A percentile compares a stretch with the other conserved stretches of the same genome.
phyloP scores from a whole-genome alignment of 2,113 vertebrate species.

The Menura novaehollandiae region DNA sequence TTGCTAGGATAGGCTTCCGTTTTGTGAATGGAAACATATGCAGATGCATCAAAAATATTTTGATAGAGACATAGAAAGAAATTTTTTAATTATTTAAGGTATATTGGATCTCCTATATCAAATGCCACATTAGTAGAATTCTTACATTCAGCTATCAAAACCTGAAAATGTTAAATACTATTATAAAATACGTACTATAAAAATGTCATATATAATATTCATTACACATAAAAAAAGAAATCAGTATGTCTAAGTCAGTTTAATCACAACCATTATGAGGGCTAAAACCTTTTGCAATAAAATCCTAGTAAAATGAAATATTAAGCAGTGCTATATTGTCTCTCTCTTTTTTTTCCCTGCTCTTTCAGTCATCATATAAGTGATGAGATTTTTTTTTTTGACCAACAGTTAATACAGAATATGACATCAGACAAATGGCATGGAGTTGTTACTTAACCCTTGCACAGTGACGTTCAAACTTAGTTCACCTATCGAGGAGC shows the following conservation, averaged over 20 bases:
- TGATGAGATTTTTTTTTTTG: not conserved
- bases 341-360: not conserved
- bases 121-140: constrained; percentile 45
- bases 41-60: constrained; percentile 57
- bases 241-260: constrained; percentile 71
- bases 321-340: constrained; percentile 63
- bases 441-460: not conserved
- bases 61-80: constrained; percentile 41
- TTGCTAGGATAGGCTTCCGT: not conserved
- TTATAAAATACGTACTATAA: constrained; percentile 71
- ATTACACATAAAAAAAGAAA: constrained; percentile 75
- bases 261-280: constrained; percentile 68
- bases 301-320: constrained; percentile 71
- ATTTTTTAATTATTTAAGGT: constrained; percentile 38
- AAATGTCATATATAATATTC: constrained; percentile 75
- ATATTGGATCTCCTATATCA: constrained; percentile 36
- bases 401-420: not conserved
- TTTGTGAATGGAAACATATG: constrained; percentile 31
- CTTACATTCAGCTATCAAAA: constrained; percentile 64
- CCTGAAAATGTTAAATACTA: constrained; percentile 67
- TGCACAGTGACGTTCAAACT: not conserved
- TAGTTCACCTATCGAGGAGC: not conserved
- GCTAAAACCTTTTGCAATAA: constrained; percentile 69
- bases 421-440: not conserved
- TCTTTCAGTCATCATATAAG: constrained; percentile 25